phyloP scores from a whole-genome alignment of 2,113 vertebrate genomes.

The Sphaerodactylus townsendi region DNA sequence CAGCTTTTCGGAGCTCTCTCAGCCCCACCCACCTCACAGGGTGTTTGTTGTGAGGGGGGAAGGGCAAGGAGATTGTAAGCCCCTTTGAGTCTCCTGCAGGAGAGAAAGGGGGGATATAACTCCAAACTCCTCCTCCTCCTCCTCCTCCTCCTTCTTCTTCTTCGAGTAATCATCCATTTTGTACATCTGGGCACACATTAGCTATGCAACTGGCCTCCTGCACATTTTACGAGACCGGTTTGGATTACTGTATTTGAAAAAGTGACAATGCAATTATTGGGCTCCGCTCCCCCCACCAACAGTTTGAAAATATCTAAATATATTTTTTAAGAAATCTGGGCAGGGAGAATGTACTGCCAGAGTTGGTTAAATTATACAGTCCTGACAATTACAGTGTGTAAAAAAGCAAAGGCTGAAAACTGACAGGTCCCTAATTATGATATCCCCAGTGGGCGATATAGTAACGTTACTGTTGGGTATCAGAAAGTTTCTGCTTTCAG shows the following conservation, averaged over 20 bases:
- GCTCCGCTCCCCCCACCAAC: not conserved
- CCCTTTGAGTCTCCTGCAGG: too few relatives aligned
- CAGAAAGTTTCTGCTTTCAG: constrained; percentile 10
- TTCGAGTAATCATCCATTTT: too few relatives aligned
- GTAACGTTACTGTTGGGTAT: constrained; percentile 1
- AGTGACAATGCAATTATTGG: not conserved
- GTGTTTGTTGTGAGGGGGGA: too few relatives aligned
- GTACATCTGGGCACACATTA: not conserved
- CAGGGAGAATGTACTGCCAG: constrained; percentile 25
- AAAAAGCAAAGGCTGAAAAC: constrained; percentile 44
- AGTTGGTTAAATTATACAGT: constrained; percentile 46
- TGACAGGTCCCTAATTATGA: constrained; percentile 38
- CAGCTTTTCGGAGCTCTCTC: too few relatives aligned
- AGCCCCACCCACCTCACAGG: too few relatives aligned
- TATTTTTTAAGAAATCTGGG: constrained; percentile 46
- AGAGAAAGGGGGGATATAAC: too few relatives aligned
- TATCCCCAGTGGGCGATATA: constrained; percentile 13
- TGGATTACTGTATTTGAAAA: constrained; percentile 18
- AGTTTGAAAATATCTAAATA: constrained; percentile 43
- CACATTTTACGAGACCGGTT: constrained; percentile 6
- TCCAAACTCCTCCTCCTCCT: too few relatives aligned
- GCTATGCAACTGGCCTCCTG: not conserved
- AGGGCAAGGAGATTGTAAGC: too few relatives aligned
- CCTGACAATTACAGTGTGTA: constrained; percentile 24
- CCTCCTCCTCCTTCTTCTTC: too few relatives aligned